These are phyloP conservation scores for Thermophis baileyi DNA, from an alignment of 2,113 vertebrate genomes.

Conservation along the genomic window DNA sequence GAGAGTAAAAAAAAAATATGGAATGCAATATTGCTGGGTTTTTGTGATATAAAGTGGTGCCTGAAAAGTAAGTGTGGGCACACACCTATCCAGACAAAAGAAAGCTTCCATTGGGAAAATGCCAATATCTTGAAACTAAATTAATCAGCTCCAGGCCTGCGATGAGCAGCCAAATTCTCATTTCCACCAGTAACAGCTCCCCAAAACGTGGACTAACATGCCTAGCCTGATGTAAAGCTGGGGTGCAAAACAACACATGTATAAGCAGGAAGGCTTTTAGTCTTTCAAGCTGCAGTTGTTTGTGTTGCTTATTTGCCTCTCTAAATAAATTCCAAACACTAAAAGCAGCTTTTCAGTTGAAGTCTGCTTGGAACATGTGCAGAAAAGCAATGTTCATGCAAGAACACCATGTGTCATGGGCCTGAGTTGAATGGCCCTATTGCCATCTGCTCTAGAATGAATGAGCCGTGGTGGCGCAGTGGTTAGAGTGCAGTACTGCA, in stretches of 20 bases:
- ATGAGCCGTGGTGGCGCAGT: too few species aligned
- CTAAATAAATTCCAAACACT: not conserved
- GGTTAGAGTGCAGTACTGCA: too few species aligned
- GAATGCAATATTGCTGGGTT: slow-evolving; percentile 38
- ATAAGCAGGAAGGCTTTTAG: not conserved
- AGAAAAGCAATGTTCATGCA: not conserved
- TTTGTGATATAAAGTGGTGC: slow-evolving; percentile 44
- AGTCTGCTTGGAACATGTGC: not conserved
- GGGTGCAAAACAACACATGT: not conserved
- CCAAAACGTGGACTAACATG: not conserved
- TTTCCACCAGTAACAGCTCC: not conserved
- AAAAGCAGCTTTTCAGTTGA: not conserved
- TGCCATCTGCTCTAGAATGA: not conserved
- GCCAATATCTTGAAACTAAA: slow-evolving; percentile 17
- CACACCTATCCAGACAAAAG: not conserved
- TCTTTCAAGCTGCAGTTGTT: not conserved
- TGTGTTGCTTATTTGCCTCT: not conserved
- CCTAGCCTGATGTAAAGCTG: not conserved
- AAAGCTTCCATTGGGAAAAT: not conserved
- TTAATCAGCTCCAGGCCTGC: slow-evolving; percentile 33
- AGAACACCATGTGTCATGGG: not conserved
- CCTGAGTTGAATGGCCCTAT: not conserved
- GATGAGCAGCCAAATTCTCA: slow-evolving; percentile 32
- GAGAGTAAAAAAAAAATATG: slow-evolving; percentile 28
- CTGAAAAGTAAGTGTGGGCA: not conserved